Evolutionary conservation across 2,797 vertebrate species (phyloP).

Genomic region (Acanthopagrus latus): DNA sequence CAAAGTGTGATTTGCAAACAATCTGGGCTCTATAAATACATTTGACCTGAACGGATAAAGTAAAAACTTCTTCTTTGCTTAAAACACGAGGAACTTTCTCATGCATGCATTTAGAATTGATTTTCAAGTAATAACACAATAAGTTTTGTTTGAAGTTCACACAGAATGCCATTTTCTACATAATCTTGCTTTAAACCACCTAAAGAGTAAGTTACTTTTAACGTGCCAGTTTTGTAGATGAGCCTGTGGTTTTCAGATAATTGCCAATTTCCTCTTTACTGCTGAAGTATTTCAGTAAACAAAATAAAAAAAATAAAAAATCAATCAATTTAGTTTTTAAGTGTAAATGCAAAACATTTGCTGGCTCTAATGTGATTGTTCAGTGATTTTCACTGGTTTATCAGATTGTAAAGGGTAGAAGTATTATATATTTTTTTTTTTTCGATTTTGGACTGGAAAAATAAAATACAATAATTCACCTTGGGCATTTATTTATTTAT

Average conservation of each 20-base stretch:
- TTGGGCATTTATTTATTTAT: background rate
- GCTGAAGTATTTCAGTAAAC: background rate
- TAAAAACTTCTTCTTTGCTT: background rate
- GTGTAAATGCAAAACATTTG: background rate
- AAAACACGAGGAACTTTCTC: background rate
- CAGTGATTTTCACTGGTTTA: background rate
- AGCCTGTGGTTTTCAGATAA: background rate
- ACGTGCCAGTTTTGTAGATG: background rate
- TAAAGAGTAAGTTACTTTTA: background rate
- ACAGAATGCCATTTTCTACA: too few relatives aligned
- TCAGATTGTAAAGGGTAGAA: background rate
- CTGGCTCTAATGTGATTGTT: background rate
- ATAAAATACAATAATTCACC: background rate
- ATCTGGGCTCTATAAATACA: too few relatives aligned
- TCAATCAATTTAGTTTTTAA: background rate
- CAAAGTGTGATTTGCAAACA: too few relatives aligned
- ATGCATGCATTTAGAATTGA: background rate
- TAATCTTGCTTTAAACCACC: too few relatives aligned
- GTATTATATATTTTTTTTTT: background rate
- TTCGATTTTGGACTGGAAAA: background rate
- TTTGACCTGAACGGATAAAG: background rate
- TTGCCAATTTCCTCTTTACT: background rate
- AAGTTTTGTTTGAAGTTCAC: too few relatives aligned
- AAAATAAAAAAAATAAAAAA: background rate
- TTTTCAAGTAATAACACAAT: conserved; percentile 1